Evolutionary conservation across 2,113 vertebrate genomes (phyloP).

Genomic region (Vombatus ursinus): DNA sequence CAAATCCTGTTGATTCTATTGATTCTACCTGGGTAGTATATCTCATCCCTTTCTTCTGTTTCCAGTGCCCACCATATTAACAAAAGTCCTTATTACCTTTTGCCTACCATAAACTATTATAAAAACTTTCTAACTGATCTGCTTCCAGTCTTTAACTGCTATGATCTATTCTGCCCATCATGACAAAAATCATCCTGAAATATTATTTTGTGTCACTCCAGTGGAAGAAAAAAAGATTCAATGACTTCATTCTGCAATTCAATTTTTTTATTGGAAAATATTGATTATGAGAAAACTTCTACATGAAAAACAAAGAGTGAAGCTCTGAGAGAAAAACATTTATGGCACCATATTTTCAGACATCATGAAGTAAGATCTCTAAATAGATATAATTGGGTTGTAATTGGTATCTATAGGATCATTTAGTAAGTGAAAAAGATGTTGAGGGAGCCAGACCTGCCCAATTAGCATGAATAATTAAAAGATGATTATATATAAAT

Average conservation of each 20-base stretch:
- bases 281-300: neutral
- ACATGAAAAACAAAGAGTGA: neutral
- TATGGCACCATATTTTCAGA: slow-evolving; percentile 13
- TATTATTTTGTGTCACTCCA: neutral
- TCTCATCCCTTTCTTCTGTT: neutral
- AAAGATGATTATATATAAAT: neutral
- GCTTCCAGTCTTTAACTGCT: neutral
- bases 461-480: slow-evolving; percentile 31
- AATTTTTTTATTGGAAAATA: neutral
- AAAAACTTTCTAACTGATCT: neutral
- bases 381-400: neutral
- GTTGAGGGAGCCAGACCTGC: neutral
- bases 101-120: neutral
- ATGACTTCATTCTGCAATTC: neutral
- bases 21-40: neutral
- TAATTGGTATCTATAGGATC: neutral
- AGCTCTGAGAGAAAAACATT: slow-evolving; percentile 5
- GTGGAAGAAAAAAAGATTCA: neutral
- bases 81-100: neutral
- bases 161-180: neutral
- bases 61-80: neutral
- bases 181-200: neutral
- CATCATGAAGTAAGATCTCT: neutral
- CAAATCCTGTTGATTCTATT: neutral
- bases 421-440: slow-evolving; percentile 14